Conservation (phyloP, 2,113 vertebrate species). For the Anarhynchus alexandrinus region DNA sequence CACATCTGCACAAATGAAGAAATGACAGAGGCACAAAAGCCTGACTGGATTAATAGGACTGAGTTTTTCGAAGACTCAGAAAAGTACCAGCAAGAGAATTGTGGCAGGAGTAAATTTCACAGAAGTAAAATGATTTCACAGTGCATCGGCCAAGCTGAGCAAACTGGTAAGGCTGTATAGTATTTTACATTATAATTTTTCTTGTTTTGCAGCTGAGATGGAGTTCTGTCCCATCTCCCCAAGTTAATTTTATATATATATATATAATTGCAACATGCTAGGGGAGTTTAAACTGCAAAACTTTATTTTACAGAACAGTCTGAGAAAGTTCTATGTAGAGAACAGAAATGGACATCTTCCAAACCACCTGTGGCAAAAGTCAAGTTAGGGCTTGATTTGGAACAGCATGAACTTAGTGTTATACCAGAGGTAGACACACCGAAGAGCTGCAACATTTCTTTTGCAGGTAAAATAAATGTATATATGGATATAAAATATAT, state of each 20-base stretch:
- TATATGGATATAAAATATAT: background rate
- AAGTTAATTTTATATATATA: background rate
- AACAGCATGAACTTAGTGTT: slow-evolving; percentile 89
- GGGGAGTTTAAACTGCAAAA: background rate
- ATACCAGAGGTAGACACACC: slow-evolving; percentile 90
- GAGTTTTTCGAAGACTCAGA: slow-evolving; percentile 62
- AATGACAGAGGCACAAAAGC: background rate
- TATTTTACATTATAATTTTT: background rate
- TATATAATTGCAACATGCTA: background rate
- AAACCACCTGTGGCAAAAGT: slow-evolving; percentile 83
- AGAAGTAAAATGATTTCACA: background rate
- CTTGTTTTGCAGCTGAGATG: background rate
- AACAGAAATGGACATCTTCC: slow-evolving; percentile 54
- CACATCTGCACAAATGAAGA: background rate
- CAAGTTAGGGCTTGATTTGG: slow-evolving; percentile 69
- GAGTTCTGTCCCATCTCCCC: background rate
- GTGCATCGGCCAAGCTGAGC: background rate
- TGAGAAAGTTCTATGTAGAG: background rate
- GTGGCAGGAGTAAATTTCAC: background rate
- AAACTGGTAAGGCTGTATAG: slow-evolving; percentile 5
- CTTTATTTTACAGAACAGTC: slow-evolving; percentile 50
- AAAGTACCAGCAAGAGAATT: background rate
- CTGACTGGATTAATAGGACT: slow-evolving; percentile 48
- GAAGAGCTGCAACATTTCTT: slow-evolving; percentile 61
- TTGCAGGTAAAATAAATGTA: slow-evolving; percentile 64